Evolutionary conservation across 2,888 invertebrate genomes (phyloP), one percentile per base, ranked within the genome.

Genomic region (Allolobophora icterica): DNA sequence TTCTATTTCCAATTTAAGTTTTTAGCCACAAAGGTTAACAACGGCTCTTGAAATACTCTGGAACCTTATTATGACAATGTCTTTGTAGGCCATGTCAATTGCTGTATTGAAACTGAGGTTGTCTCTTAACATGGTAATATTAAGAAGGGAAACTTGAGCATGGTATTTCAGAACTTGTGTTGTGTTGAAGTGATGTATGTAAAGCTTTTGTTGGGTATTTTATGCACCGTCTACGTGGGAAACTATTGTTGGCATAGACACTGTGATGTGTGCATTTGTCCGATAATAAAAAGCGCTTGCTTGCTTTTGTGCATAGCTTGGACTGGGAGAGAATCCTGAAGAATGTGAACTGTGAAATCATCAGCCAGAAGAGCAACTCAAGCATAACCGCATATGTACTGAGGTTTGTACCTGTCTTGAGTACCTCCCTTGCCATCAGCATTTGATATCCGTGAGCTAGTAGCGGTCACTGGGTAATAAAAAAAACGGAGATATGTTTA

Each of bases 361-460:
- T 99, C 95, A 98, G 98, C 96, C 97, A 97, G 95, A 97, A 97
- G 91, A 97, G 97, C 95, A 98, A 98, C 96, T 97, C 98, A 93
- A 97, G 97, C 95, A 97, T 99, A 94, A 98, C 99, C 96, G 98
- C 99, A 89, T 99, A 99, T 95, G 98, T 99, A 42, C 96, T 99
- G 92, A 98, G 98, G 98, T 98, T 96, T 96, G 96, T 89, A 52
- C 21, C 52, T 40, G 30, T 71, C 71, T n/a, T n/a, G 71, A 71
- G 8, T 71, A 71, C 71, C 30, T 71, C n/a, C 71, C 71, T 11
- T n/a, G 71, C n/a, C 52, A n/a, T n/a, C 17, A 13, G n/a, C 71
- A n/a, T 71, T 4, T n/a, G 30, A 8, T 71, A 71, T 71, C 8
- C n/a, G 71, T 8, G 30, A 71, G n/a, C 30, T 71, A n/a, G n/a